Evolutionary conservation across 2,113 vertebrate species (phyloP).

Genomic region (Petrocephalus microphthalmus): DNA sequence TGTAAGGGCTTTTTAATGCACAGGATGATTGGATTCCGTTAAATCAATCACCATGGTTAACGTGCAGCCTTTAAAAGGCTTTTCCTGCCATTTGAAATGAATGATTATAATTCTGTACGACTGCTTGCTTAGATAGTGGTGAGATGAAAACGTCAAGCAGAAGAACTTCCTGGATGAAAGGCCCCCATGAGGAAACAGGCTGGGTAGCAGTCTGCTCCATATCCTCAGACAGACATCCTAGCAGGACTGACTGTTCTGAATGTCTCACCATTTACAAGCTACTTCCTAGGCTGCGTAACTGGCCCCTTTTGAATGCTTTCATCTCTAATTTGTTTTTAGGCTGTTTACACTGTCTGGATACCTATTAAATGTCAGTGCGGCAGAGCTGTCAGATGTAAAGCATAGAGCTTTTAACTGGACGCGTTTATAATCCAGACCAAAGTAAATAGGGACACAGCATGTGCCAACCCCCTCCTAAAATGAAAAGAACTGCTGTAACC

Average conservation of each 20-base stretch:
- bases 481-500: neutral
- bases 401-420: neutral
- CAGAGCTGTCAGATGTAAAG: neutral
- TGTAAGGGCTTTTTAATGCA: neutral
- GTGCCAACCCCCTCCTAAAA: neutral
- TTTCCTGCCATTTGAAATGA: neutral
- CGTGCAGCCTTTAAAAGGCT: neutral
- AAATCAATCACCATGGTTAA: neutral
- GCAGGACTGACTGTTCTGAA: neutral
- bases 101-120: neutral
- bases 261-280: neutral
- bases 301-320: neutral
- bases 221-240: neutral
- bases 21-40: neutral
- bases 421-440: neutral
- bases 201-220: neutral
- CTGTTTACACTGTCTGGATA: neutral
- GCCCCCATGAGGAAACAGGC: neutral
- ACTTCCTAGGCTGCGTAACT: neutral
- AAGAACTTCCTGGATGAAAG: neutral
- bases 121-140: neutral
- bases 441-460: neutral
- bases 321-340: neutral
- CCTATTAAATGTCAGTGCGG: neutral
- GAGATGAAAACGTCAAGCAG: neutral